These are phyloP conservation scores for Crotalus tigris DNA, from an alignment of 2,113 vertebrate genomes.

Conservation along the genomic window DNA sequence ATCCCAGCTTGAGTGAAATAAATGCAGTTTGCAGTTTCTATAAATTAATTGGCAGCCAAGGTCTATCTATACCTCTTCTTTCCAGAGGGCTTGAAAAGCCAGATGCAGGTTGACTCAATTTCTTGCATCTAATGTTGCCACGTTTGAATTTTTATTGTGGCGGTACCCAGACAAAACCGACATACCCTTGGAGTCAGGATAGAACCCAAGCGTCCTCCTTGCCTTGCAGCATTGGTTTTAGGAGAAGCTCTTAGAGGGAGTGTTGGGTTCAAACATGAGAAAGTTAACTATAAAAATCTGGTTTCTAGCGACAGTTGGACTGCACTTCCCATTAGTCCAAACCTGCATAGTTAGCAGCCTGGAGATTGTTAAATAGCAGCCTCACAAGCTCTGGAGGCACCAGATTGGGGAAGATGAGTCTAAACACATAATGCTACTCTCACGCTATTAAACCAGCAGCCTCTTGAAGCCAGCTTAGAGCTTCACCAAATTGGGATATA, in stretches of 20 bases:
- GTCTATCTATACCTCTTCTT: not conserved
- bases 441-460: not conserved
- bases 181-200: not conserved
- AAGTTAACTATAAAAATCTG: not conserved
- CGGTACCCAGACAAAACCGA: not conserved
- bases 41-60: not conserved
- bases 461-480: not conserved
- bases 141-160: not conserved
- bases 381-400: not conserved
- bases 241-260: not conserved
- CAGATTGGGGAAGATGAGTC: not conserved
- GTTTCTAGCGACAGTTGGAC: not conserved
- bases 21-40: not conserved
- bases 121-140: not conserved
- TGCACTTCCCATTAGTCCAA: not conserved
- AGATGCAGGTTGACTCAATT: not conserved
- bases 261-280: not conserved
- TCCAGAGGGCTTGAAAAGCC: not conserved
- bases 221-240: not conserved
- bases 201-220: not conserved
- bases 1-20: not conserved
- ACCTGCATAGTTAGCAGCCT: not conserved
- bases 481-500: not conserved
- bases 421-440: not conserved
- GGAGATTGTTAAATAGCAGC: not conserved